These are phyloP conservation scores for Dryobotodes eremita DNA, from an alignment of 2,888 invertebrate genomes.

Conservation along the genomic window DNA sequence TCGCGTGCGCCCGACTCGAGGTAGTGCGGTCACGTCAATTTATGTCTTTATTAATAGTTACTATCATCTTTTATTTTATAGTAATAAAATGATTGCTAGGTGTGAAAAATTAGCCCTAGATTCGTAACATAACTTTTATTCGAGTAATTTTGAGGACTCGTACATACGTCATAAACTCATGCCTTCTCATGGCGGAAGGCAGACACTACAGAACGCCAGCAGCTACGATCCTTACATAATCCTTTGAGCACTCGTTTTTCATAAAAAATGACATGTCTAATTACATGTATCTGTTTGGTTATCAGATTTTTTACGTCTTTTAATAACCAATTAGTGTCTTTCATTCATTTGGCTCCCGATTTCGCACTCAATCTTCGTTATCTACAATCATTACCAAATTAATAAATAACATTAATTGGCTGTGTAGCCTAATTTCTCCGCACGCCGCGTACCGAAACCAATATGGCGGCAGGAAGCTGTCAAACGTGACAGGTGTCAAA, in stretches of 20 bases:
- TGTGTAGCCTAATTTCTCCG: conserved; percentile 57
- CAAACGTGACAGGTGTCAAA: conserved; percentile 71
- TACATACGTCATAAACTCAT: too few relatives aligned
- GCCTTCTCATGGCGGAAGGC: too few relatives aligned
- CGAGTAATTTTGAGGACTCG: not conserved
- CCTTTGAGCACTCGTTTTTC: not conserved
- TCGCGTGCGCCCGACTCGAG: conserved; percentile 53
- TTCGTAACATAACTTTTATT: too few relatives aligned
- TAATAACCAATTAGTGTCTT: conserved; percentile 22
- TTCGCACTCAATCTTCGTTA: conserved; percentile 29
- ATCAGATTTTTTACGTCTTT: not conserved
- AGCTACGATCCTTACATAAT: too few relatives aligned
- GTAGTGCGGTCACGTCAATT: conserved; percentile 25
- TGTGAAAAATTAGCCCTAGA: not conserved
- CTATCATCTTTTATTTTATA: conserved; percentile 10
- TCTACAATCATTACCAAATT: conserved; percentile 31
- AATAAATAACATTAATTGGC: conserved; percentile 51
- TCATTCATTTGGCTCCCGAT: conserved; percentile 14
- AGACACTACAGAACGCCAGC: too few relatives aligned
- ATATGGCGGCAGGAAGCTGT: conserved; percentile 65
- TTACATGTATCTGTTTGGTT: not conserved
- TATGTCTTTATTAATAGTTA: conserved; percentile 28
- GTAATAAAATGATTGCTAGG: not conserved
- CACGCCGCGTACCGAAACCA: conserved; percentile 36
- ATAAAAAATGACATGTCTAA: conserved; percentile 5